These are phyloP conservation scores for Pediacus dermestoides DNA, from an alignment of 2,888 invertebrate species.

Conservation along the genomic window DNA sequence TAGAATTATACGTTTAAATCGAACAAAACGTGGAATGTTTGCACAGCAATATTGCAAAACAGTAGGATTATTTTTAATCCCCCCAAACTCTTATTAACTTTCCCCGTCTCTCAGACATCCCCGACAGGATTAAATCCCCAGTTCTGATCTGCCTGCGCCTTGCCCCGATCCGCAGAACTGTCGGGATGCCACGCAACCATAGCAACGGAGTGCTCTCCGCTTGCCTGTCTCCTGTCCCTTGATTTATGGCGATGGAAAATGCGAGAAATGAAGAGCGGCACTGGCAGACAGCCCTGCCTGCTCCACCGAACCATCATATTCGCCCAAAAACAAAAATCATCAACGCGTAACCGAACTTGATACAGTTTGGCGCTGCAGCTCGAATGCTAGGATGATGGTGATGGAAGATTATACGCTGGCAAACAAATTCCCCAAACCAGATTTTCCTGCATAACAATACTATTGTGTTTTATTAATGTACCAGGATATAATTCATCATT, in stretches of 20 bases:
- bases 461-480: too few relatives aligned
- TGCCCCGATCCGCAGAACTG: constrained; percentile 41
- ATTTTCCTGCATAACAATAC: too few relatives aligned
- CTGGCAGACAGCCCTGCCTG: constrained; percentile 43
- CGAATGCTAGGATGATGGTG: too few relatives aligned
- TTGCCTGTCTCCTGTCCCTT: constrained; percentile 53
- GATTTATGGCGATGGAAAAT: constrained; percentile 54
- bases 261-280: constrained; percentile 54
- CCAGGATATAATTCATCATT: too few relatives aligned
- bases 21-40: constrained; percentile 28
- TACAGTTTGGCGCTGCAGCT: too few relatives aligned
- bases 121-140: constrained; percentile 52
- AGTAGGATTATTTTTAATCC: constrained; percentile 52
- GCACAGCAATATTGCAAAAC: constrained; percentile 48
- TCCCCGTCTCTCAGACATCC: constrained; percentile 47
- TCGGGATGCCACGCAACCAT: constrained; percentile 54
- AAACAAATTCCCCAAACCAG: too few relatives aligned
- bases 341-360: constrained; percentile 25
- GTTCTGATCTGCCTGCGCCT: constrained; percentile 43
- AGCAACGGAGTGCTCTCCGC: constrained; percentile 52
- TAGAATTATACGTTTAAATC: constrained; percentile 8
- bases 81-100: constrained; percentile 52
- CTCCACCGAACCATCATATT: constrained; percentile 33
- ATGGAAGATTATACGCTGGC: too few relatives aligned
- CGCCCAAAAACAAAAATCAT: constrained; percentile 30